These are phyloP conservation scores for Erinaceus europaeus DNA, from an alignment of 2,113 vertebrate species.

Conservation along the genomic window DNA sequence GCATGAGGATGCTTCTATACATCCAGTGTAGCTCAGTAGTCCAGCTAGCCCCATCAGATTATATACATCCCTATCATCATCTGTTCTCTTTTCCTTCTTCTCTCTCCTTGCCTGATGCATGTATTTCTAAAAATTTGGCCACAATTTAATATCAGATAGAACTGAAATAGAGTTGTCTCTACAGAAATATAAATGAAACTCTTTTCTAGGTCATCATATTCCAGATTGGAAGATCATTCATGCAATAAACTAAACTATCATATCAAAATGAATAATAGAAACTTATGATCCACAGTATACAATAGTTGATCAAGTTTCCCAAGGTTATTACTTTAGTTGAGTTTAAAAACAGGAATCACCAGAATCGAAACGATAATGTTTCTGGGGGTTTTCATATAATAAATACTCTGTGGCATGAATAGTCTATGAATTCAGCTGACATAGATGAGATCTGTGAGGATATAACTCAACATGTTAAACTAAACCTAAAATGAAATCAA, in stretches of 20 bases:
- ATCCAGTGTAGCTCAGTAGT: neutral
- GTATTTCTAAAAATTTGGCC: neutral
- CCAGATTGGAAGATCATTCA: neutral
- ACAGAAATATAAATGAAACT: neutral
- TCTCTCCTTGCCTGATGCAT: neutral
- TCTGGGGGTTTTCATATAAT: neutral
- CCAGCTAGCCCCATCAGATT: rapidly evolving
- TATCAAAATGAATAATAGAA: conserved; percentile 8
- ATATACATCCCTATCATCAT: neutral
- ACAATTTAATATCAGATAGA: neutral
- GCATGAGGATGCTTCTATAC: neutral
- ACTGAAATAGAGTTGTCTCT: neutral
- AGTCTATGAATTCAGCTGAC: neutral
- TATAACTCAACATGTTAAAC: conserved; percentile 32
- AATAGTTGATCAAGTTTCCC: neutral
- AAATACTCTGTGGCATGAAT: neutral
- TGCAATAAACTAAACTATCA: neutral
- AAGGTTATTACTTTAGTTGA: neutral
- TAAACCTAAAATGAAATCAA: conserved; percentile 40
- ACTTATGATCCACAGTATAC: neutral
- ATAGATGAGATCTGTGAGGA: neutral
- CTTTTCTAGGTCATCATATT: neutral
- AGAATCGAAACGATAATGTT: neutral
- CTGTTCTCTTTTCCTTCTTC: neutral
- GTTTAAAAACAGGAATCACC: neutral